Percentiles rank a stretch among this genome's conserved stretches.
These are phyloP conservation scores for Oryzias dopingdopingensis DNA, from an alignment of 2,797 vertebrate genomes.

Conservation along the genomic window DNA sequence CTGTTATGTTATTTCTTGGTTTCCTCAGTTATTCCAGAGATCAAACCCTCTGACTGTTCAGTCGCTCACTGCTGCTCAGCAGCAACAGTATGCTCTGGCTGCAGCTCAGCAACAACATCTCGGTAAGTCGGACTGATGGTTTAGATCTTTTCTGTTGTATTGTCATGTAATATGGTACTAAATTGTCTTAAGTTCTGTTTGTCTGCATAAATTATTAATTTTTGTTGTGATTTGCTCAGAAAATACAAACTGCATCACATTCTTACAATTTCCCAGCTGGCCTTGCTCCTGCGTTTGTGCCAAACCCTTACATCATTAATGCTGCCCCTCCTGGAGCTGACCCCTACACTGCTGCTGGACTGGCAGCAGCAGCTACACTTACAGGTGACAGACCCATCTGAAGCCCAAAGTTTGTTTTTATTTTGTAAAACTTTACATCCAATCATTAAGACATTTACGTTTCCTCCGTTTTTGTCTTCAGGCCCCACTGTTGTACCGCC, in stretches of 20 bases:
- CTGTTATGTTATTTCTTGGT: conserved; percentile 1
- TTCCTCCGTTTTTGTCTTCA: conserved; percentile 42
- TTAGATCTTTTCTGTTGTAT: not conserved
- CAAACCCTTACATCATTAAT: conserved; percentile 99
- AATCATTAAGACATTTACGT: conserved; percentile 3
- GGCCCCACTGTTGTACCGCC: conserved; percentile 95
- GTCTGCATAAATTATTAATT: not conserved
- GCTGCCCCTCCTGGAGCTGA: conserved; percentile 93
- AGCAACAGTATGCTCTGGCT: conserved; percentile 94
- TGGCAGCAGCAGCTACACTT: conserved; percentile 93
- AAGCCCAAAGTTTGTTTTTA: not conserved
- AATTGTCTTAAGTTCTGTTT: conserved; percentile 4
- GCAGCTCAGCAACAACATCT: conserved; percentile 95
- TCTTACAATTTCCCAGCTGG: conserved; percentile 76
- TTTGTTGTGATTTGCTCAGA: conserved; percentile 11
- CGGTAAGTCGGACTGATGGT: conserved; percentile 74
- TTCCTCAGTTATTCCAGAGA: conserved; percentile 90
- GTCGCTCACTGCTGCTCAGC: conserved; percentile 92
- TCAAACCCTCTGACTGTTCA: conserved; percentile 91
- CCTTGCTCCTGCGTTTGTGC: conserved; percentile 97
- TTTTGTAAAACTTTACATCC: not conserved
- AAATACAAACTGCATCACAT: conserved; percentile 28
- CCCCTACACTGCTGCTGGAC: conserved; percentile 93
- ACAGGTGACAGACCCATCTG: conserved; percentile 77
- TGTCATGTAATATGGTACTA: not conserved